Evolutionary conservation across 2,113 vertebrate species (phyloP).

Genomic region (Leptobrachium ailaonicum): DNA sequence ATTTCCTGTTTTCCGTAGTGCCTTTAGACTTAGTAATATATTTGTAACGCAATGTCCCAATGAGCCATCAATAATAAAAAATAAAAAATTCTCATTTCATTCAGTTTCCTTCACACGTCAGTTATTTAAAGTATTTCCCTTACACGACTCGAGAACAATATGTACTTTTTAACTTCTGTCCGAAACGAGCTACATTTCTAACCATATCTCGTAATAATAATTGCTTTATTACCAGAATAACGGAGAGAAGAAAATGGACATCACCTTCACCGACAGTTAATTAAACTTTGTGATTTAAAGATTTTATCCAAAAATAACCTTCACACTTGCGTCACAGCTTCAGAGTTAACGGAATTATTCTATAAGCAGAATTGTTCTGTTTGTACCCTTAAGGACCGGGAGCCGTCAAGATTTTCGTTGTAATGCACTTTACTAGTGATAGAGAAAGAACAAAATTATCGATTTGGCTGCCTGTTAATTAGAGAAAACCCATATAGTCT

Average conservation of each 20-base stretch:
- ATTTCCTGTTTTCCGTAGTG: too few relatives aligned
- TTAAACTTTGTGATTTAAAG: conserved; percentile 20
- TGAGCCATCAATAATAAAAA: not conserved
- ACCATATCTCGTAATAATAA: conserved; percentile 28
- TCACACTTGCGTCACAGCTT: conserved; percentile 34
- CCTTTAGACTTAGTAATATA: too few relatives aligned
- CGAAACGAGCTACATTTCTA: not conserved
- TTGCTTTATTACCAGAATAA: conserved; percentile 25
- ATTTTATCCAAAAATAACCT: not conserved
- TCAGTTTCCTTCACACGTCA: not conserved
- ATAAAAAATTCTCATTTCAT: not conserved
- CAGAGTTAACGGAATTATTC: conserved; percentile 32
- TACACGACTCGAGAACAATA: not conserved
- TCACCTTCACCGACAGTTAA: conserved; percentile 36
- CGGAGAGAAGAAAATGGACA: conserved; percentile 4
- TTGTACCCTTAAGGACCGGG: not conserved
- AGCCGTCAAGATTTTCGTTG: not conserved
- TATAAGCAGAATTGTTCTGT: not conserved
- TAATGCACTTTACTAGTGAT: not conserved
- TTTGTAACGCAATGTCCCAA: too few relatives aligned
- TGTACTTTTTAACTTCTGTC: conserved; percentile 30
- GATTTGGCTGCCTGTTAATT: not conserved
- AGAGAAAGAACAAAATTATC: not conserved
- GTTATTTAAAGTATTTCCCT: not conserved
- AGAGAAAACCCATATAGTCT: not conserved